These are phyloP conservation scores for Acestrorhynchus altus DNA, from an alignment of 2,797 vertebrate genomes.

Conservation along the genomic window DNA sequence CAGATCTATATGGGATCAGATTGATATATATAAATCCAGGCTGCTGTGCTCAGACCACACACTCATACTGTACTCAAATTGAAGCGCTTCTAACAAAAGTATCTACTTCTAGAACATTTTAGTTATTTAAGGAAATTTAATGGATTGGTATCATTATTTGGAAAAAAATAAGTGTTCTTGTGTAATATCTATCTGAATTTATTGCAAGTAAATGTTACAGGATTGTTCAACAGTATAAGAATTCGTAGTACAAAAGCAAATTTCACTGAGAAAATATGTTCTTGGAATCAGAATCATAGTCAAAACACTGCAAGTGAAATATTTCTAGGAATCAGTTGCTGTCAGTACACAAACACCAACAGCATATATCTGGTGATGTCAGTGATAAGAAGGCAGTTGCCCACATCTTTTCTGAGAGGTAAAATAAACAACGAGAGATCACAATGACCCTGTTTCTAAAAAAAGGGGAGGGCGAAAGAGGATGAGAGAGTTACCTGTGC, in stretches of 20 bases:
- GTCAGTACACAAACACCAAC: constrained; percentile 11
- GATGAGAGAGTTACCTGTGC: constrained; percentile 33
- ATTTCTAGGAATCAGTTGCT: constrained; percentile 15
- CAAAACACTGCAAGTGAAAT: not conserved
- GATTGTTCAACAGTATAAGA: not conserved
- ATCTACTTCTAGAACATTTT: no score
- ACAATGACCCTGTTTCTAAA: constrained; percentile 22
- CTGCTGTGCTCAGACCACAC: no score
- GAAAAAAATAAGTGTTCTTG: no score
- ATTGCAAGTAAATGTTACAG: no score
- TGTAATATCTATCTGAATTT: no score
- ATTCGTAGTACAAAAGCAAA: not conserved
- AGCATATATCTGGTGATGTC: constrained; percentile 20
- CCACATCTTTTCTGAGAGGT: constrained; percentile 16
- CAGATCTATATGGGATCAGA: no score
- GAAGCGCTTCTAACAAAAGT: no score
- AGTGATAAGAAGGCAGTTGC: constrained; percentile 26
- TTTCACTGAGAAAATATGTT: not conserved
- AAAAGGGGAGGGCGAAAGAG: constrained; percentile 15
- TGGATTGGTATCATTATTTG: no score
- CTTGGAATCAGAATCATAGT: not conserved
- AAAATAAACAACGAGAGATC: constrained; percentile 15
- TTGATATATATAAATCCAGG: no score
- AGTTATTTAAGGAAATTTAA: no score
- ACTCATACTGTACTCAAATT: no score